A percentile compares a stretch with the other conserved stretches of the same genome.
phyloP scores from a whole-genome alignment of 2,113 vertebrate genomes.

The Tor tambroides region DNA sequence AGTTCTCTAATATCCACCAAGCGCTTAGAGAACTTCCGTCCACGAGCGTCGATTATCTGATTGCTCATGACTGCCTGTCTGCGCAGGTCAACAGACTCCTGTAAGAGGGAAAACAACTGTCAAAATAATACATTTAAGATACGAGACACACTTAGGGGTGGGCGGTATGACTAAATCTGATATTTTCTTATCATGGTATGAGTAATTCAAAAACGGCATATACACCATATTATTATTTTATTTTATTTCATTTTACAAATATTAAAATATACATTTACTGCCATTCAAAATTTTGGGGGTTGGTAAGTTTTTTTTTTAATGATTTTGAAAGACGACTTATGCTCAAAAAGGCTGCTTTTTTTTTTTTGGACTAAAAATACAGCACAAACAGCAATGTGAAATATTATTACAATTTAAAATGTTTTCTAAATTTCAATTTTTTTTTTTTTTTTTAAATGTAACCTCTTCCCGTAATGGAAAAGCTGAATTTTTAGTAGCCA shows the following conservation, averaged over 20 bases:
- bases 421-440: not conserved
- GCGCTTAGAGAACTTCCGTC: conserved; percentile 91
- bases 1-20: conserved; percentile 96
- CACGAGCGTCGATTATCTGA: conserved; percentile 83
- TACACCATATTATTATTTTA: not conserved
- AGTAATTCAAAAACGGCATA: not conserved
- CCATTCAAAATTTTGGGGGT: not conserved
- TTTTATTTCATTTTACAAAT: not conserved
- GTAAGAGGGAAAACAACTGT: conserved; percentile 1
- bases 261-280: not conserved
- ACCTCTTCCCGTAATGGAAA: not conserved
- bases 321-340: not conserved
- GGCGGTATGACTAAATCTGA: conserved; percentile 9
- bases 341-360: not conserved
- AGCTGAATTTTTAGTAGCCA: not conserved
- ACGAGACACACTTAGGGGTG: not conserved
- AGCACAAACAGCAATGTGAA: not conserved
- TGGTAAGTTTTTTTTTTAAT: not conserved
- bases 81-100: conserved; percentile 89
- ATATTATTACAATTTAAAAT: not conserved
- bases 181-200: not conserved
- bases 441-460: too few species aligned
- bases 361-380: not conserved
- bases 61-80: conserved; percentile 78
- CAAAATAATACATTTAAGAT: not conserved